These are phyloP conservation scores for Chelonus insularis DNA, from an alignment of 1,140 invertebrate genomes.

Conservation along the genomic window DNA sequence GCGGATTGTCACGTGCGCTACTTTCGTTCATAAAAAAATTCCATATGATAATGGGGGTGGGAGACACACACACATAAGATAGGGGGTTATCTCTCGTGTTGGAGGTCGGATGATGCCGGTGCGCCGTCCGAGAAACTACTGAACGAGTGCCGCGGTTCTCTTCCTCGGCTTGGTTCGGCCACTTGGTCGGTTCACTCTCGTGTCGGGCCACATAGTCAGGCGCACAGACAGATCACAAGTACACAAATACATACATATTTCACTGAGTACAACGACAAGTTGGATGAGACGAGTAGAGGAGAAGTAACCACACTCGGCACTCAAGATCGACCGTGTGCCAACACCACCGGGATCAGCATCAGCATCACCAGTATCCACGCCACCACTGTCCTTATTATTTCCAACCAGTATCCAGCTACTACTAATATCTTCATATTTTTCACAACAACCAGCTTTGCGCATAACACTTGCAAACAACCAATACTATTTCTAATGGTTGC, in stretches of 20 bases:
- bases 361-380: slow-evolving; percentile 3
- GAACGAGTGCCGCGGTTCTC: slow-evolving; percentile 56
- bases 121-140: slow-evolving; percentile 59
- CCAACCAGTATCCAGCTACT: background rate
- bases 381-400: slow-evolving; percentile 4
- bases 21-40: background rate
- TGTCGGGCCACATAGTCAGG: slow-evolving; percentile 19
- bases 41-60: slow-evolving; percentile 7
- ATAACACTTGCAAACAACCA: background rate
- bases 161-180: slow-evolving; percentile 49
- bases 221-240: slow-evolving; percentile 32
- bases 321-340: slow-evolving; percentile 17
- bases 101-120: slow-evolving; percentile 54
- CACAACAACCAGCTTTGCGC: background rate
- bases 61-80: background rate
- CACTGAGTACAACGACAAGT: slow-evolving; percentile 12
- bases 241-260: slow-evolving; percentile 17
- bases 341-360: slow-evolving; percentile 9
- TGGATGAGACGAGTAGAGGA: slow-evolving; percentile 1
- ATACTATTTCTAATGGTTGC: background rate
- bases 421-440: background rate
- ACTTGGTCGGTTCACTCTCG: slow-evolving; percentile 35
- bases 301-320: slow-evolving; percentile 4
- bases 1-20: background rate
- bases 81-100: slow-evolving; percentile 32